Percentiles rank a stretch among this genome's conserved stretches.
These are phyloP conservation scores for Chanos chanos DNA, from an alignment of 2,797 vertebrate genomes.

Conservation along the genomic window DNA sequence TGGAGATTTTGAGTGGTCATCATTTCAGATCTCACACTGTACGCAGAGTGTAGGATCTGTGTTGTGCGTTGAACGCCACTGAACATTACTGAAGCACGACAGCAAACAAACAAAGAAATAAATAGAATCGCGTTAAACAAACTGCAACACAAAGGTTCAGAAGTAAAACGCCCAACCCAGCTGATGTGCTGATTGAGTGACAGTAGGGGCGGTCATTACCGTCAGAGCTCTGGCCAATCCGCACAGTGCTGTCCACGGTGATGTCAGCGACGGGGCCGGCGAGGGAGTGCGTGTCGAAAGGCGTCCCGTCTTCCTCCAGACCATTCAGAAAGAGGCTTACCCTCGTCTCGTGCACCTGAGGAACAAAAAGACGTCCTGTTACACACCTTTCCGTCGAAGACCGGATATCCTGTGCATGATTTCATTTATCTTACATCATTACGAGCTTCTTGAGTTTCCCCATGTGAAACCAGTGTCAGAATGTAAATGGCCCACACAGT, in stretches of 20 bases:
- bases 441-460: too few species aligned
- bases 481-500: constrained; percentile 39
- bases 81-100: neutral
- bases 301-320: constrained; percentile 80
- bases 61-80: neutral
- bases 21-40: too few species aligned
- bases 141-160: too few species aligned
- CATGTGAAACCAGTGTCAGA: constrained; percentile 8
- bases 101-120: too few species aligned
- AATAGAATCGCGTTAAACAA: too few species aligned
- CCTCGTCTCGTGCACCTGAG: constrained; percentile 78
- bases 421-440: too few species aligned
- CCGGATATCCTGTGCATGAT: neutral
- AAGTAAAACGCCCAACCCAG: too few species aligned
- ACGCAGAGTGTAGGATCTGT: too few species aligned
- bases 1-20: too few species aligned
- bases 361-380: constrained; percentile 40
- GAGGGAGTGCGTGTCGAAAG: constrained; percentile 79
- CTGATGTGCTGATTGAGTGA: neutral
- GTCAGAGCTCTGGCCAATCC: constrained; percentile 78
- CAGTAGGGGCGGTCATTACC: constrained; percentile 65
- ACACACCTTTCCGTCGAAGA: neutral
- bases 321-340: constrained; percentile 87
- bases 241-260: constrained; percentile 57
- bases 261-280: constrained; percentile 63